Conservation (phyloP, 2,797 vertebrate genomes). For the Poecilia gillii region DNA sequence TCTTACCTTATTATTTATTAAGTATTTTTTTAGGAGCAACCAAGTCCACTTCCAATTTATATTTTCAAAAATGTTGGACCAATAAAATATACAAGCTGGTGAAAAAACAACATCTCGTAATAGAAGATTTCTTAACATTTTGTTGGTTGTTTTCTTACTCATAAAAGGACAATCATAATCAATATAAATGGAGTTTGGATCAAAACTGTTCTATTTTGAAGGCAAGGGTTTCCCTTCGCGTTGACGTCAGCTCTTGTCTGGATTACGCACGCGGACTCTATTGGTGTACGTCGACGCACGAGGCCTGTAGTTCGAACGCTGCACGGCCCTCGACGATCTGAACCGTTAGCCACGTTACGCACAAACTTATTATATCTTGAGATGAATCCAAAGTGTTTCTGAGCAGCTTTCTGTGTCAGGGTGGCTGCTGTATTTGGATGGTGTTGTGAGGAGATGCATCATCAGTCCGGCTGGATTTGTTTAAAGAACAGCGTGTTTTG, state of each 20-base stretch:
- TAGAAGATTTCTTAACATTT: too few species aligned
- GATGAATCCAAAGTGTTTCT: slow-evolving; percentile 21
- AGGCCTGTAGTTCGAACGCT: slow-evolving; percentile 77
- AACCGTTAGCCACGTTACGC: slow-evolving; percentile 60
- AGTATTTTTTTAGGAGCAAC: too few species aligned
- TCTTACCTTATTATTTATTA: too few species aligned
- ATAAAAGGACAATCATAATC: too few species aligned
- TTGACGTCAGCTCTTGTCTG: slow-evolving; percentile 61
- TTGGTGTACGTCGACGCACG: slow-evolving; percentile 68
- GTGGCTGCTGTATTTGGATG: slow-evolving; percentile 1
- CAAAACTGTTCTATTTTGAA: slow-evolving; percentile 24
- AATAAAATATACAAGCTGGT: too few species aligned
- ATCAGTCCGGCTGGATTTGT: neutral
- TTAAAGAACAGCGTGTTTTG: slow-evolving; percentile 24
- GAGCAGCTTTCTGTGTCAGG: slow-evolving; percentile 2
- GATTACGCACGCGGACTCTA: slow-evolving; percentile 56
- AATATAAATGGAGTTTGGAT: too few species aligned
- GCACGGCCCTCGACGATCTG: slow-evolving; percentile 56
- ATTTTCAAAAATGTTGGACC: too few species aligned
- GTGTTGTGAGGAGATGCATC: neutral
- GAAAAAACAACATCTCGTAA: too few species aligned
- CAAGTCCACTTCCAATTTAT: too few species aligned
- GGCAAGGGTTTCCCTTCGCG: slow-evolving; percentile 66
- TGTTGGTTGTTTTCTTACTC: too few species aligned
- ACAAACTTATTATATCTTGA: slow-evolving; percentile 64